Percentiles rank a stretch among this genome's conserved stretches.
Conservation (phyloP, 1,140 invertebrate genomes). For the Rhagoletis zephyria region DNA sequence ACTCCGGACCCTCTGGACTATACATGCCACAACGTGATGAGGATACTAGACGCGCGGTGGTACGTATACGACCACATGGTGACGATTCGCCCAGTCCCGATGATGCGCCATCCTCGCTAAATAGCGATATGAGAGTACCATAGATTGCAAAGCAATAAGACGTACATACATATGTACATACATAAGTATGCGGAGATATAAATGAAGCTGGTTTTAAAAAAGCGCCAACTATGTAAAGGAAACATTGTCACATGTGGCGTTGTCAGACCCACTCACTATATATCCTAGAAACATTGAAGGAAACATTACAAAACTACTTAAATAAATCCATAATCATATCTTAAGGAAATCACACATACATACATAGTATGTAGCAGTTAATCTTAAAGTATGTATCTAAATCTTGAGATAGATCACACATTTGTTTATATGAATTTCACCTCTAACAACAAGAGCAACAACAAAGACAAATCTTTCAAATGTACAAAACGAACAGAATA, state of each 20-base stretch:
- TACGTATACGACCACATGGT: slow-evolving; percentile 77
- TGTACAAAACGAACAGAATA: slow-evolving; percentile 33
- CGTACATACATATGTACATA: not conserved
- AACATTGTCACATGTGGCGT: not conserved
- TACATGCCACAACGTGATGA: slow-evolving; percentile 69
- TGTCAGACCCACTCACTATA: not conserved
- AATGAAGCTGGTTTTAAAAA: not conserved
- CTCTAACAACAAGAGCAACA: not conserved
- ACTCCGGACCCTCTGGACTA: slow-evolving; percentile 71
- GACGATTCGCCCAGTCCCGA: slow-evolving; percentile 79
- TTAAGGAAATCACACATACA: not conserved
- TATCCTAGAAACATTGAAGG: not conserved
- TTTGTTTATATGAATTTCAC: not conserved
- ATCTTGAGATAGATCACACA: not conserved
- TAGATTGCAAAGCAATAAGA: slow-evolving; percentile 61
- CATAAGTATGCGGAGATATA: not conserved
- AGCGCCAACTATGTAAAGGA: not conserved
- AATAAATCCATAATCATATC: not conserved
- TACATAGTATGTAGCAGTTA: not conserved
- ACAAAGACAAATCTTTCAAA: slow-evolving; percentile 45
- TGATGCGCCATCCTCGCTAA: slow-evolving; percentile 77
- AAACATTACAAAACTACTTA: not conserved
- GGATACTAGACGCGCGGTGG: slow-evolving; percentile 75
- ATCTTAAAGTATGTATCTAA: not conserved
- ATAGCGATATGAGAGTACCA: slow-evolving; percentile 75